A percentile compares a stretch with the other conserved stretches of the same genome.
Conservation (phyloP, 1,140 invertebrate species). For the Megalopta genalis region DNA sequence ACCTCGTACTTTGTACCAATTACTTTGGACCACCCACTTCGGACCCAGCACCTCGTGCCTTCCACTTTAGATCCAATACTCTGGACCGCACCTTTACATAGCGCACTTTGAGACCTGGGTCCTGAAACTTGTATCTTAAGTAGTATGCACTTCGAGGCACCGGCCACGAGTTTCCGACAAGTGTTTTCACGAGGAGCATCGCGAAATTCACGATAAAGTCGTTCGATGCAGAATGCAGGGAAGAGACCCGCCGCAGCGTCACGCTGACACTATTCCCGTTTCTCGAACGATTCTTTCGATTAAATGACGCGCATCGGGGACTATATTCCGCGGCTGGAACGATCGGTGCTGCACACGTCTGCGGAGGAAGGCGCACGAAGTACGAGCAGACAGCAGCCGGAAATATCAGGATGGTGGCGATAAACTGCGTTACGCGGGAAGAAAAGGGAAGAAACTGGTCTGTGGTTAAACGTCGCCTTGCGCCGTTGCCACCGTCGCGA, state of each 20-base stretch:
- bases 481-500: background rate
- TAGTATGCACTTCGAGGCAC: background rate
- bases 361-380: background rate
- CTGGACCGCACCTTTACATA: background rate
- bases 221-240: background rate
- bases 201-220: background rate
- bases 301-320: background rate
- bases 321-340: background rate
- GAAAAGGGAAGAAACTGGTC: background rate
- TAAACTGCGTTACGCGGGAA: constrained; percentile 5
- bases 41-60: background rate
- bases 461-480: background rate
- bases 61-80: background rate
- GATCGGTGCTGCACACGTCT: background rate
- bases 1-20: no score
- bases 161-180: no score
- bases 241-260: background rate
- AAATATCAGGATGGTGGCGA: constrained; percentile 2
- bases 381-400: background rate
- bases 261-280: background rate
- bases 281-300: background rate
- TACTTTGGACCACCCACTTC: no score
- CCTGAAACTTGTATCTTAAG: background rate
- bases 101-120: background rate
- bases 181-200: no score